These are phyloP conservation scores for Ataeniobius toweri DNA, from an alignment of 2,797 vertebrate species.

Conservation along the genomic window DNA sequence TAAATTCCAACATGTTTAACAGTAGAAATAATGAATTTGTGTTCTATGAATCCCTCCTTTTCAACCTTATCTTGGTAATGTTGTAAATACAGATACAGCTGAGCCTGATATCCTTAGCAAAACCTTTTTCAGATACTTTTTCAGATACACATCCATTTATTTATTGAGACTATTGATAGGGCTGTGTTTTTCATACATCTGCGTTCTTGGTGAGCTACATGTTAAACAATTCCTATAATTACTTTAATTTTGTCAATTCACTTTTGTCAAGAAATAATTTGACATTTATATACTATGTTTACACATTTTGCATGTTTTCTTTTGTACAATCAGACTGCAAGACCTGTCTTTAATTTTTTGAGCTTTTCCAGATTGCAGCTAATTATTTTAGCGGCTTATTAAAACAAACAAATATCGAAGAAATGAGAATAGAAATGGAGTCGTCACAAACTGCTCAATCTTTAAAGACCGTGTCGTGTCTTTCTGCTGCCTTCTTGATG, in stretches of 20 bases:
- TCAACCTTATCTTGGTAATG: neutral
- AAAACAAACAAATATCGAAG: neutral
- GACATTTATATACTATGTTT: neutral
- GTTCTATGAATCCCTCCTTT: neutral
- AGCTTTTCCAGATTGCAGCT: neutral
- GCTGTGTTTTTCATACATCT: too few species aligned
- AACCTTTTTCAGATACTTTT: neutral
- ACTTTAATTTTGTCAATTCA: neutral
- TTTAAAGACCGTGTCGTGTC: neutral
- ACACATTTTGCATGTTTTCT: neutral
- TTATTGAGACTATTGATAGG: neutral
- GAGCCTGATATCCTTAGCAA: neutral
- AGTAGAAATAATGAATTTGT: neutral
- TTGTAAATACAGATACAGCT: neutral
- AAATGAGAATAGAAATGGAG: neutral
- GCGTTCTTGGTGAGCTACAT: too few species aligned
- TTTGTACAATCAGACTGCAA: neutral
- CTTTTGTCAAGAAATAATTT: neutral
- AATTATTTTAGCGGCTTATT: neutral
- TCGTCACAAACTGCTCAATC: neutral
- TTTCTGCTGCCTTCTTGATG: neutral
- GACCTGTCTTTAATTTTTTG: neutral
- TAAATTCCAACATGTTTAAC: neutral
- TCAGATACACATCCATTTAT: neutral
- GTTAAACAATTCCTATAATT: neutral